Percentiles rank a stretch among this genome's conserved stretches.
Evolutionary conservation across 2,888 invertebrate species (phyloP).

Genomic region (Cheiracanthium punctorium): DNA sequence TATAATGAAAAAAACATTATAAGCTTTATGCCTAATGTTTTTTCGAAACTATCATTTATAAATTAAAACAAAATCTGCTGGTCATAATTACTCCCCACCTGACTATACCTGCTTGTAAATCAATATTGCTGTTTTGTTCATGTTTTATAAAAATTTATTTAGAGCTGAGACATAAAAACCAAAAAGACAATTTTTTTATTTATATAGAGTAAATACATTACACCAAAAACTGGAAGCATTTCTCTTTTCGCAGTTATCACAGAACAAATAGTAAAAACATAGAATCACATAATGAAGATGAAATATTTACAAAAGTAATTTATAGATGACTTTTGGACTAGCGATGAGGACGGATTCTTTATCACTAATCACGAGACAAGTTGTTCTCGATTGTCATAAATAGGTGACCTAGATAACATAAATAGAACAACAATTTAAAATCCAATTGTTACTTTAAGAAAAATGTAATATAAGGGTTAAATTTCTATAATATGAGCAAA

Average conservation of each 20-base stretch:
- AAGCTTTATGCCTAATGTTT: too few relatives aligned
- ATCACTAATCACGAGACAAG: constrained; percentile 40
- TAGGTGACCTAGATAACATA: constrained; percentile 49
- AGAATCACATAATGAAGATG: constrained; percentile 43
- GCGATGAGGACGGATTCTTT: constrained; percentile 38
- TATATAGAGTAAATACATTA: not conserved
- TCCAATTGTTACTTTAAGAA: too few relatives aligned
- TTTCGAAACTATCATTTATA: too few relatives aligned
- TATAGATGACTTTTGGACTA: constrained; percentile 42
- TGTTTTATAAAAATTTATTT: too few relatives aligned
- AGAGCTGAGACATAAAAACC: too few relatives aligned
- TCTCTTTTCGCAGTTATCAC: constrained; percentile 41
- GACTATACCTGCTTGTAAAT: too few relatives aligned
- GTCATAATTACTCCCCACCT: too few relatives aligned
- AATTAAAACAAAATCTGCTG: too few relatives aligned
- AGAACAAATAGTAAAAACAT: constrained; percentile 49
- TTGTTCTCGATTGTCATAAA: constrained; percentile 60
- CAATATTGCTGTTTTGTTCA: too few relatives aligned
- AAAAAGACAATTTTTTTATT: not conserved
- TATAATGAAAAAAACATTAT: too few relatives aligned
- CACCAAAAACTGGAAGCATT: not conserved
- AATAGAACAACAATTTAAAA: not conserved
- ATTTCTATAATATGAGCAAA: too few relatives aligned
- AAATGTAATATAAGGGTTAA: too few relatives aligned
- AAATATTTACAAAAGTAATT: constrained; percentile 47